phyloP scores from a whole-genome alignment of 2,888 invertebrate genomes.

The Chloromyia formosa region DNA sequence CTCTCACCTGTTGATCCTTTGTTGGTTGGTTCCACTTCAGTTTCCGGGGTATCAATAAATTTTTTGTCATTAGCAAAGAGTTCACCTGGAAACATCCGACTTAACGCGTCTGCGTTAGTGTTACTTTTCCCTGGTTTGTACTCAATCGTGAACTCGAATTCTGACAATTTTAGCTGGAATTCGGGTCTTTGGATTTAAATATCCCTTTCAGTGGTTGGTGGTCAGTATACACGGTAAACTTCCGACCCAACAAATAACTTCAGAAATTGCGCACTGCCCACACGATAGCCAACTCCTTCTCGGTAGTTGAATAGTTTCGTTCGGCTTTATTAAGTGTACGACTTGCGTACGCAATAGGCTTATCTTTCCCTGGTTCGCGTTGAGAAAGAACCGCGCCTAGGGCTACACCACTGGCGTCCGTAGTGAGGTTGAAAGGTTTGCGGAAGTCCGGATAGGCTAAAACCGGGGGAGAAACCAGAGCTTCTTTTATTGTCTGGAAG shows the following conservation, averaged over 20 bases:
- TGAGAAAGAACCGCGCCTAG: neutral
- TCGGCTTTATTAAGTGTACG: neutral
- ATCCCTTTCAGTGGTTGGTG: neutral
- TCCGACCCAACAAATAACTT: neutral
- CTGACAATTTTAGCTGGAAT: no score
- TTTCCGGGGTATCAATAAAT: no score
- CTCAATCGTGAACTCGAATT: no score
- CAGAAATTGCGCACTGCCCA: neutral
- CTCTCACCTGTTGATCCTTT: no score
- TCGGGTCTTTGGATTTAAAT: no score
- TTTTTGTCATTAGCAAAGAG: no score
- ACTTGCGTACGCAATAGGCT: neutral
- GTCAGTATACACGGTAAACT: neutral
- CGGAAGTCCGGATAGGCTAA: neutral
- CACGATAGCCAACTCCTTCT: conserved; percentile 1
- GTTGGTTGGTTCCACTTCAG: no score
- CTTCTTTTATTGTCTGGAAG: no score
- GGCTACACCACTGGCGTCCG: neutral
- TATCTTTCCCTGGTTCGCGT: neutral
- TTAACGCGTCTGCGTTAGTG: no score
- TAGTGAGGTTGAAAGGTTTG: neutral
- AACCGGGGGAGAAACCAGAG: neutral
- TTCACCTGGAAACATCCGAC: no score
- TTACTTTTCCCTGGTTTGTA: no score
- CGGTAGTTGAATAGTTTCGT: conserved; percentile 5